A percentile compares a stretch with the other conserved stretches of the same genome.
Conservation (phyloP, 2,797 vertebrate species). For the Hippoglossus hippoglossus region DNA sequence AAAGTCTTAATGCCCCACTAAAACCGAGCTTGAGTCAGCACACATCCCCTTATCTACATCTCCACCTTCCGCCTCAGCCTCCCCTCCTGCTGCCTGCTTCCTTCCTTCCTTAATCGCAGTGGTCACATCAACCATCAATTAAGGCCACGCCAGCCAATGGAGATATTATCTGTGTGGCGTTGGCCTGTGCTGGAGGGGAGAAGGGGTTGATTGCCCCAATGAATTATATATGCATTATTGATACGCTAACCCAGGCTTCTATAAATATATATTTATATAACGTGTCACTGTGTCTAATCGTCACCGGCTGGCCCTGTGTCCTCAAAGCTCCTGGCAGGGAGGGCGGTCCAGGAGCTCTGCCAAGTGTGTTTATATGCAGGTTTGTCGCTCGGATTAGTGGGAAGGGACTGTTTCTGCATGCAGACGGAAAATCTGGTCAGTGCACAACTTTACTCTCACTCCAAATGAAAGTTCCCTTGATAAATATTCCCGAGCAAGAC, state of each 20-base stretch:
- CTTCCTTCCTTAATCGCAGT: slow-evolving; percentile 45
- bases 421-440: slow-evolving; percentile 8
- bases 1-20: slow-evolving; percentile 59
- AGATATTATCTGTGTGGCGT: slow-evolving; percentile 61
- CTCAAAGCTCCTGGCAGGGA: slow-evolving; percentile 49
- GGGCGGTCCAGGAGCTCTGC: slow-evolving; percentile 35
- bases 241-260: slow-evolving; percentile 51
- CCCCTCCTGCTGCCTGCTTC: slow-evolving; percentile 33
- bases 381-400: slow-evolving; percentile 52
- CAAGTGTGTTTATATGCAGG: slow-evolving; percentile 57
- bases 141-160: slow-evolving; percentile 47
- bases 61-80: slow-evolving; percentile 33
- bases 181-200: slow-evolving; percentile 42
- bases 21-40: slow-evolving; percentile 63
- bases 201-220: slow-evolving; percentile 55
- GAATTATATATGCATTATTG: slow-evolving; percentile 70
- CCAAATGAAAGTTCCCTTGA: slow-evolving; percentile 6
- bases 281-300: slow-evolving; percentile 62
- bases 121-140: slow-evolving; percentile 69
- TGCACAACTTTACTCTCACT: neutral
- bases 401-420: slow-evolving; percentile 27
- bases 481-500: slow-evolving; percentile 10
- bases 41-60: slow-evolving; percentile 53
- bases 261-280: slow-evolving; percentile 69
- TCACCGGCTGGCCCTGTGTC: slow-evolving; percentile 54